phyloP scores from a whole-genome alignment of 2,888 invertebrate genomes.

The Heterodera filipjevi region DNA sequence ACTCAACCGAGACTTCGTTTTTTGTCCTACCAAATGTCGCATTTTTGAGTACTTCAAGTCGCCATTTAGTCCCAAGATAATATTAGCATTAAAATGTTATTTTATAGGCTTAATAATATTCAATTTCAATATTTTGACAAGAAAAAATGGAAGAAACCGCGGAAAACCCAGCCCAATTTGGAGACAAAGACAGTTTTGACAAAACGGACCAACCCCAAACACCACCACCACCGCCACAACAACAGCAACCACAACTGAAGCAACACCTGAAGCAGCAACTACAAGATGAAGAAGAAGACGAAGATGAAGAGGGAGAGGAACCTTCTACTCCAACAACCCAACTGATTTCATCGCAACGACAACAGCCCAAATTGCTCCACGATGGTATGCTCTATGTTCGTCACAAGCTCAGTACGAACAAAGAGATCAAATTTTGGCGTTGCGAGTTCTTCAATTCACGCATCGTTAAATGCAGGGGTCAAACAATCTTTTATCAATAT shows the following conservation, averaged over 20 bases:
- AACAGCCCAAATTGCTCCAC: conserved; percentile 5
- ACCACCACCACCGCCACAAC: neutral
- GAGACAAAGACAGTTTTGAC: neutral
- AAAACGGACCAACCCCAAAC: neutral
- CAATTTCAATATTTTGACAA: no score
- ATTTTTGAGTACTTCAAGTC: neutral
- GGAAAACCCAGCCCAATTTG: no score
- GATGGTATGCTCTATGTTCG: neutral
- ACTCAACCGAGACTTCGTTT: neutral
- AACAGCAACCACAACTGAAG: neutral
- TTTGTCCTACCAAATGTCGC: neutral
- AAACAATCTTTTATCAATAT: neutral
- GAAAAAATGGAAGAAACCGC: neutral
- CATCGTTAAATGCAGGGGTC: conserved; percentile 12
- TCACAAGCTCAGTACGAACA: conserved; percentile 3
- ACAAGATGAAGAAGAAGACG: no score
- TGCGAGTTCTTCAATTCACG: conserved; percentile 17
- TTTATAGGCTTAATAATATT: no score
- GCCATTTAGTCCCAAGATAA: neutral
- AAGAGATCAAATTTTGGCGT: conserved; percentile 22
- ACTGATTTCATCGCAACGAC: neutral
- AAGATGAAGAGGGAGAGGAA: no score
- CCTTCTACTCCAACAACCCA: neutral
- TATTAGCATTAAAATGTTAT: no score
- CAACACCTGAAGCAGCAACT: no score